These are phyloP conservation scores for Cyanistes caeruleus DNA, from an alignment of 2,113 vertebrate genomes.

Conservation along the genomic window DNA sequence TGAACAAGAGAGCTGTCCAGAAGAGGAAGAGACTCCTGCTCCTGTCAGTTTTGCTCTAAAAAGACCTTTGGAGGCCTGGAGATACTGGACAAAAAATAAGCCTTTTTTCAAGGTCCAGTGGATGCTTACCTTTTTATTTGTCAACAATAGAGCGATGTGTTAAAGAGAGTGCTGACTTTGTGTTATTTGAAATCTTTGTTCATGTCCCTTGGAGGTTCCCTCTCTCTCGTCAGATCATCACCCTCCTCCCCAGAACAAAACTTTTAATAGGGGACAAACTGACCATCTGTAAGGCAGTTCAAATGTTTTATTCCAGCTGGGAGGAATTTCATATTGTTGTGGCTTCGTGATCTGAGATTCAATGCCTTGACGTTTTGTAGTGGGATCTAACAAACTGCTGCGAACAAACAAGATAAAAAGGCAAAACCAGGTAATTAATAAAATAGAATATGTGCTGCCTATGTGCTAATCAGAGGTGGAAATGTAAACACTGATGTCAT, in stretches of 20 bases:
- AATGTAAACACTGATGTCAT: background rate
- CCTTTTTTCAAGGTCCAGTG: background rate
- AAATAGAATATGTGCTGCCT: background rate
- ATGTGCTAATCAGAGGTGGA: background rate
- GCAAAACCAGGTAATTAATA: background rate
- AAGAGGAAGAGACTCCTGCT: background rate
- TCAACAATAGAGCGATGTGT: rapidly evolving
- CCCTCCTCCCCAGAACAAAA: background rate
- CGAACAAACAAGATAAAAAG: background rate
- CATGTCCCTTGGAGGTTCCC: background rate
- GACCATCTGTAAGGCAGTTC: background rate
- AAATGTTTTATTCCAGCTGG: background rate
- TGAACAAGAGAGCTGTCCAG: background rate
- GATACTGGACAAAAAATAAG: background rate
- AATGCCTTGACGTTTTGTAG: background rate
- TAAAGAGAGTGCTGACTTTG: background rate
- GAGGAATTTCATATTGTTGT: background rate
- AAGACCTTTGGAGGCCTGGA: background rate
- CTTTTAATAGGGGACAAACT: background rate
- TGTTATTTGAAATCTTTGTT: background rate
- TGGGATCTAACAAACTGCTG: background rate
- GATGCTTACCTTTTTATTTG: background rate
- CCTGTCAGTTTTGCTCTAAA: background rate
- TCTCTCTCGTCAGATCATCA: background rate
- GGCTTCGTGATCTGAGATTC: background rate